Percentiles rank a stretch among this genome's conserved stretches.
Conservation (phyloP, 2,113 vertebrate species). For the Bubo blakistoni region DNA sequence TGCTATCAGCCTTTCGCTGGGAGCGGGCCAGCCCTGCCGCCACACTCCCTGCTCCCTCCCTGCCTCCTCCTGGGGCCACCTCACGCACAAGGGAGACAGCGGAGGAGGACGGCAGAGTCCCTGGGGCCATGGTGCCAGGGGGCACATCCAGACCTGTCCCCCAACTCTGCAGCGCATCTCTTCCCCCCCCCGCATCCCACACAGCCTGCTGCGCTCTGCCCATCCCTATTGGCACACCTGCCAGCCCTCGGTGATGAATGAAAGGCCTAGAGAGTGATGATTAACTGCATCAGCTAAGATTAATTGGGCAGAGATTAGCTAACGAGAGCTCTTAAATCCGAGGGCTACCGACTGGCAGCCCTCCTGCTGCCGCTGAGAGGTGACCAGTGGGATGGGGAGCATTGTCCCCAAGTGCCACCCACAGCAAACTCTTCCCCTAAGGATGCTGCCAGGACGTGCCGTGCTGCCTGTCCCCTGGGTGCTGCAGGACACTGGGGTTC, state of each 20-base stretch:
- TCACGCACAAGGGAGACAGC: neutral
- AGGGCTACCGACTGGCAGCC: neutral
- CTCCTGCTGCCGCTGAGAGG: neutral
- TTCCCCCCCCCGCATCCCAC: fast-evolving
- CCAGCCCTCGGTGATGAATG: neutral
- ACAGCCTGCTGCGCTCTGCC: neutral
- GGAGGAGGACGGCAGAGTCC: neutral
- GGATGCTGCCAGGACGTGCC: fast-evolving
- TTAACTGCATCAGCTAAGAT: constrained; percentile 41
- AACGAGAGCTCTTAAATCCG: neutral
- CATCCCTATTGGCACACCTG: neutral
- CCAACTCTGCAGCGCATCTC: neutral
- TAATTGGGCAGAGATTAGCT: constrained; percentile 39
- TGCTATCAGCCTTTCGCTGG: neutral
- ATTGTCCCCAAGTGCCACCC: neutral
- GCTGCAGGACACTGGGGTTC: neutral
- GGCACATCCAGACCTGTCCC: neutral
- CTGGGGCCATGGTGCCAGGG: fast-evolving
- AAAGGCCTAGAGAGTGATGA: neutral
- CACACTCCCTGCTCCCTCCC: neutral
- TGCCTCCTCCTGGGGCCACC: neutral
- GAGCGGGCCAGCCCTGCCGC: fast-evolving
- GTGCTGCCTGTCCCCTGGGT: neutral
- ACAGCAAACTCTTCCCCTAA: neutral
- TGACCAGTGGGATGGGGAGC: neutral